phyloP scores from a whole-genome alignment of 2,797 vertebrate genomes.

The Merluccius polli region DNA sequence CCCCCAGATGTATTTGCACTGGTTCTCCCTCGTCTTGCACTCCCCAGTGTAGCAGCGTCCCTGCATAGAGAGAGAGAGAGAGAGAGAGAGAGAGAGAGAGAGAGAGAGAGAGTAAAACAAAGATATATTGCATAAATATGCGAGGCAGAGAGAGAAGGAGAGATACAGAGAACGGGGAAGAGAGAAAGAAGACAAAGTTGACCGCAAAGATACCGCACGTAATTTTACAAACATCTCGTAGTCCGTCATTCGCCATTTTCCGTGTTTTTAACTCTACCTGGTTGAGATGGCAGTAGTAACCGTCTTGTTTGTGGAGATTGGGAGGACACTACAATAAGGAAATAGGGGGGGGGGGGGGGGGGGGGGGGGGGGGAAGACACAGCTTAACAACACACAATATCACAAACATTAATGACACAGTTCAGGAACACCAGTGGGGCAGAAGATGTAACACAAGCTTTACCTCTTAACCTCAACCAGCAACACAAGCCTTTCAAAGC shows the following conservation, averaged over 20 bases:
- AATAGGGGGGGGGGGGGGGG: slow-evolving; percentile 15
- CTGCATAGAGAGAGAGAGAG: slow-evolving; percentile 59
- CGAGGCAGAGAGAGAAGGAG: neutral
- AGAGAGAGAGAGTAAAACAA: neutral
- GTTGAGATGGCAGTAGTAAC: slow-evolving; percentile 88
- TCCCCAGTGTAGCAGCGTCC: slow-evolving; percentile 95
- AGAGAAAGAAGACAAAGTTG: neutral
- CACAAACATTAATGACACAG: neutral
- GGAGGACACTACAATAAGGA: slow-evolving; percentile 85
- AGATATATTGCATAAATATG: too few relatives aligned
- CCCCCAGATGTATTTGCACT: slow-evolving; percentile 98
- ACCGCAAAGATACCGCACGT: neutral
- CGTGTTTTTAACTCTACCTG: slow-evolving; percentile 70
- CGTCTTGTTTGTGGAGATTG: slow-evolving; percentile 98
- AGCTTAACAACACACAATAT: neutral
- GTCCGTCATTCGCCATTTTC: too few relatives aligned
- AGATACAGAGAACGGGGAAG: neutral
- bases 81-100: neutral
- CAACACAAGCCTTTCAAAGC: too few relatives aligned
- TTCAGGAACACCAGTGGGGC: too few relatives aligned
- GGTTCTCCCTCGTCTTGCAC: slow-evolving; percentile 97
- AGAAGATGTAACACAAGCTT: too few relatives aligned
- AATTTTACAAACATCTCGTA: too few relatives aligned
- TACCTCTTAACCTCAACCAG: too few relatives aligned
- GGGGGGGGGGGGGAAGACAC: neutral